A percentile compares a stretch with the other conserved stretches of the same genome.
Evolutionary conservation across 2,113 vertebrate genomes (phyloP).

Genomic region (Triplophysa tibetana): DNA sequence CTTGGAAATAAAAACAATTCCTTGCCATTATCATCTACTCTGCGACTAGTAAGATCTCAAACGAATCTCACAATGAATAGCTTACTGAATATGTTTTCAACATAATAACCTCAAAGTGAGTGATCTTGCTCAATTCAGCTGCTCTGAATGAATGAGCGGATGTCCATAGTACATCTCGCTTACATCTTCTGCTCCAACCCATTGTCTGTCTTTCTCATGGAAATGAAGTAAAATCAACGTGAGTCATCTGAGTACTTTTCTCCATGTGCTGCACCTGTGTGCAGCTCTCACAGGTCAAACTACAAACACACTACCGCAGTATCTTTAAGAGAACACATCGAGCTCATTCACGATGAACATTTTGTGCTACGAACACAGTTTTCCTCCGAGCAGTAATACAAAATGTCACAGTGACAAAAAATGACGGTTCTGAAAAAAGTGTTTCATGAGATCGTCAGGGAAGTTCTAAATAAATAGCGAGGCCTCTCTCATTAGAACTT

Average conservation of each 20-base stretch:
- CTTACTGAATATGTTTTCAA: neutral
- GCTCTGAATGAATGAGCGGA: neutral
- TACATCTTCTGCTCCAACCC: neutral
- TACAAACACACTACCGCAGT: neutral
- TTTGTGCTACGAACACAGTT: neutral
- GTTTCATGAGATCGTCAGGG: too few species aligned
- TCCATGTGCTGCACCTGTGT: constrained; percentile 15
- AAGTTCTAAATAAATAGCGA: too few species aligned
- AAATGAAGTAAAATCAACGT: neutral
- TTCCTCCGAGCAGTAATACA: too few species aligned
- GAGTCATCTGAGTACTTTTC: neutral
- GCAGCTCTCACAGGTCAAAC: neutral
- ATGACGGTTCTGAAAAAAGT: too few species aligned
- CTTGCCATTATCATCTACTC: too few species aligned
- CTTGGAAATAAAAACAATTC: too few species aligned
- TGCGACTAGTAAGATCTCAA: neutral
- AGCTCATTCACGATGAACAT: neutral
- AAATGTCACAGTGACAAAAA: too few species aligned
- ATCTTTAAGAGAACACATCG: neutral
- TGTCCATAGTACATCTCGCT: neutral
- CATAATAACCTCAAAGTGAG: neutral
- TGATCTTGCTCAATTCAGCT: neutral
- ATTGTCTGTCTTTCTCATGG: neutral
- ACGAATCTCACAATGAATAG: neutral
- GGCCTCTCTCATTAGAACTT: too few species aligned